These are phyloP conservation scores for Dascyllus trimaculatus DNA, from an alignment of 2,113 vertebrate genomes.

Conservation along the genomic window DNA sequence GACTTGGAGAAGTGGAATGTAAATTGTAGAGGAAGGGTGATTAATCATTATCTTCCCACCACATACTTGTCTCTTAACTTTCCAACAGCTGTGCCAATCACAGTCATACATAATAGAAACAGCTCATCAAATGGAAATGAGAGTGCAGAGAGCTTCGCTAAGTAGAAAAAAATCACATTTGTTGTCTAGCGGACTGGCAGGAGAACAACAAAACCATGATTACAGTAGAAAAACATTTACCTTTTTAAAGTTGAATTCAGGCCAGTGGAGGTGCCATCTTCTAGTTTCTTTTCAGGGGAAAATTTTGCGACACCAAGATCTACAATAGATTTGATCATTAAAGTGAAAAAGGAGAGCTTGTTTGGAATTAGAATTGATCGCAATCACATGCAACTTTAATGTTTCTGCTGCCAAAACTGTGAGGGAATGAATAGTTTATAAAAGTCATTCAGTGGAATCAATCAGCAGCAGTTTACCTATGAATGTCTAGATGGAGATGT, in stretches of 20 bases:
- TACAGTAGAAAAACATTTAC: not conserved
- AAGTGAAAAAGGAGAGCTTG: not conserved
- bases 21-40: slow-evolving; percentile 3
- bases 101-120: slow-evolving; percentile 4
- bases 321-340: not conserved
- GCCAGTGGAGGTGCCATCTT: not conserved
- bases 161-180: not conserved
- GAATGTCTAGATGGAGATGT: not conserved
- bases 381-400: slow-evolving; percentile 20
- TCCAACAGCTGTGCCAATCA: slow-evolving; percentile 35
- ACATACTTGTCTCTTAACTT: slow-evolving; percentile 9
- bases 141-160: slow-evolving; percentile 1
- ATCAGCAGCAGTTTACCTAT: not conserved
- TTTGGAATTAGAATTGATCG: not conserved
- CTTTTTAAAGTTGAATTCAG: slow-evolving; percentile 7
- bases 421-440: not conserved
- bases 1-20: not conserved
- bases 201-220: not conserved
- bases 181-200: not conserved
- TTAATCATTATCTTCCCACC: slow-evolving; percentile 22
- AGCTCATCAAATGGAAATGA: slow-evolving; percentile 18
- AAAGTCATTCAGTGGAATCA: slow-evolving; percentile 1
- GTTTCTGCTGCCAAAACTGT: not conserved
- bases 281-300: not conserved
- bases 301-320: not conserved